These are phyloP conservation scores for Amphiprion ocellaris DNA, from an alignment of 2,113 vertebrate genomes.

Conservation along the genomic window DNA sequence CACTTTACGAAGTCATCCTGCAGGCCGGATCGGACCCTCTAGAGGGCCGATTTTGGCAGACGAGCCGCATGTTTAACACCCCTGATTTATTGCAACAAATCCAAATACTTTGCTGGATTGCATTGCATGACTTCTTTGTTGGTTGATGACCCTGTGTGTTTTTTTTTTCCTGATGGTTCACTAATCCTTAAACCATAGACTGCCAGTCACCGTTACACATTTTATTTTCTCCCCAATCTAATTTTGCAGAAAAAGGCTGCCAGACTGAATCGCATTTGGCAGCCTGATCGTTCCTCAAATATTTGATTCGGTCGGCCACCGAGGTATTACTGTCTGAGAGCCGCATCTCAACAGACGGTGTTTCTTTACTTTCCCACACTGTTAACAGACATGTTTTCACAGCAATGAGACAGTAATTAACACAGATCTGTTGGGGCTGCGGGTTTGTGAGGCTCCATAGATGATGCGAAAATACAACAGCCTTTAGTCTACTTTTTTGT, in stretches of 20 bases:
- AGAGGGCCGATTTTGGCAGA: too few species aligned
- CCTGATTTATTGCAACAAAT: too few species aligned
- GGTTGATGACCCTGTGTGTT: background rate
- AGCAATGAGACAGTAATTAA: background rate
- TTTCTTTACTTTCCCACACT: too few species aligned
- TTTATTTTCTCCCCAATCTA: background rate
- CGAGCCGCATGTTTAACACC: too few species aligned
- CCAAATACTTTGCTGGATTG: too few species aligned
- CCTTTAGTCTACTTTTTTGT: too few species aligned
- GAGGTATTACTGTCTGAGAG: background rate
- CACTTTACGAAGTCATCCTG: too few species aligned
- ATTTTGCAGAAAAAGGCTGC: background rate
- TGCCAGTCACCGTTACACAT: background rate
- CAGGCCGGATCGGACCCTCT: too few species aligned
- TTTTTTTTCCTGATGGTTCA: background rate
- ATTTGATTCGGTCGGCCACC: background rate
- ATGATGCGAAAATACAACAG: background rate
- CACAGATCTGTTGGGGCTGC: background rate
- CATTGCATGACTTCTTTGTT: background rate
- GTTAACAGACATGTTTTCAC: background rate
- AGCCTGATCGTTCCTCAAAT: background rate
- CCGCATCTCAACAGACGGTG: background rate
- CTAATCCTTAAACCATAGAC: background rate
- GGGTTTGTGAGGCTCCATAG: too few species aligned
- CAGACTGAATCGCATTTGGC: background rate